A percentile compares a stretch with the other conserved stretches of the same genome.
Evolutionary conservation across 2,113 vertebrate genomes (phyloP).

Genomic region (crab-eating macaque (Macaca fascicularis)): DNA sequence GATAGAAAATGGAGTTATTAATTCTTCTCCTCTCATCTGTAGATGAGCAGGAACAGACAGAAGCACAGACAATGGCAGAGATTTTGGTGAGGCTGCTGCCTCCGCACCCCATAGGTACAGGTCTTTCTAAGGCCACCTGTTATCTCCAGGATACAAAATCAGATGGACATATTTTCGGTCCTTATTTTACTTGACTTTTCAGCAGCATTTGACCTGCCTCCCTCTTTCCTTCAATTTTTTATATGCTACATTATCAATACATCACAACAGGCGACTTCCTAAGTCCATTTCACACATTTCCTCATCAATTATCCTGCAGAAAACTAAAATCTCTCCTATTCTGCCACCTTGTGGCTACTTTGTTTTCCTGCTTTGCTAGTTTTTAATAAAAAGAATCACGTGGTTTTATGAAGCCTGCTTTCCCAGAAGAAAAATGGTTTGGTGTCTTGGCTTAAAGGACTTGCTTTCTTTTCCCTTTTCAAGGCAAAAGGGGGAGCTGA

Average conservation of each 20-base stretch:
- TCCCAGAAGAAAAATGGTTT: not conserved
- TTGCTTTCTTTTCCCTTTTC: not conserved
- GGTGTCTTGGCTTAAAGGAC: not conserved
- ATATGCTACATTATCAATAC: slow-evolving; percentile 81
- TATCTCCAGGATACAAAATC: not conserved
- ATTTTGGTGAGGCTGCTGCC: not conserved
- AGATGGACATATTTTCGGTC: not conserved
- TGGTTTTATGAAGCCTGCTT: not conserved
- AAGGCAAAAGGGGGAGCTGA: not conserved
- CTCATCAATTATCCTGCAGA: not conserved
- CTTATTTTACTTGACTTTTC: not conserved
- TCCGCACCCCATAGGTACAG: not conserved
- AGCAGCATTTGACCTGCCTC: not conserved
- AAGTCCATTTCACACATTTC: not conserved
- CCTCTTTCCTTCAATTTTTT: not conserved
- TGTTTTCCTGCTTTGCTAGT: not conserved
- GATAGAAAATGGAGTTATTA: not conserved
- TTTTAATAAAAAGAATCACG: not conserved
- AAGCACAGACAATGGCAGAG: not conserved
- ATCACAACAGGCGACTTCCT: not conserved
- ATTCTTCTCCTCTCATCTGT: not conserved
- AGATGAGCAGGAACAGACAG: not conserved
- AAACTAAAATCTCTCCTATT: not conserved
- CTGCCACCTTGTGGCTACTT: not conserved
- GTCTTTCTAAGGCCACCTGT: not conserved